phyloP scores from a whole-genome alignment of 2,113 vertebrate species.

The Microcebus ravelobensis region DNA sequence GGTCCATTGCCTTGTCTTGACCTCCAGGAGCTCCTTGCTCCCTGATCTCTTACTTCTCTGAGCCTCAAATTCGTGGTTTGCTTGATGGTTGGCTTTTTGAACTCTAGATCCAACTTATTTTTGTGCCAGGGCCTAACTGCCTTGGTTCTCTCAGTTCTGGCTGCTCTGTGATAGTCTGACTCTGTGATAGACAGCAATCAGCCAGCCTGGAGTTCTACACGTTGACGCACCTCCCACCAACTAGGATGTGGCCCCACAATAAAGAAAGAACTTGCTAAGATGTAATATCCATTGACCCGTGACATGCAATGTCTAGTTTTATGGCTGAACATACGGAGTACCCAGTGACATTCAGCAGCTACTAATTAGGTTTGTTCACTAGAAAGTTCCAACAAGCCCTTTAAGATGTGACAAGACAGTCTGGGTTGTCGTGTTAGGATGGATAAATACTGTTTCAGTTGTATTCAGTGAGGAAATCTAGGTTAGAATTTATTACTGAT shows the following conservation, averaged over 20 bases:
- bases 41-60: neutral
- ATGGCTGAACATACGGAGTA: neutral
- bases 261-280: neutral
- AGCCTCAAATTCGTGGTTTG: neutral
- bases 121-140: neutral
- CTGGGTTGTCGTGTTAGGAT: neutral
- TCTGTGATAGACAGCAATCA: neutral
- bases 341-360: neutral
- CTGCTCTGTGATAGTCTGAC: neutral
- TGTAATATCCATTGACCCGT: neutral
- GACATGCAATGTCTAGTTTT: neutral
- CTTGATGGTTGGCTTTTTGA: slow-evolving; percentile 48
- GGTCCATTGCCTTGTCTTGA: neutral
- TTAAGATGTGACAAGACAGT: neutral
- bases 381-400: neutral
- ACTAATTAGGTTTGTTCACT: neutral
- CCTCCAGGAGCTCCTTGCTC: neutral
- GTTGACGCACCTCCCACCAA: neutral
- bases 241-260: neutral
- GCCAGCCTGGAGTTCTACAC: neutral
- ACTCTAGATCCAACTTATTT: neutral
- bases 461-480: neutral
- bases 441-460: slow-evolving; percentile 24
- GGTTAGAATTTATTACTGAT: slow-evolving; percentile 31
- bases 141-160: neutral